Conservation (phyloP, 2,113 vertebrate species). For the Melanotaenia duboulayi region DNA sequence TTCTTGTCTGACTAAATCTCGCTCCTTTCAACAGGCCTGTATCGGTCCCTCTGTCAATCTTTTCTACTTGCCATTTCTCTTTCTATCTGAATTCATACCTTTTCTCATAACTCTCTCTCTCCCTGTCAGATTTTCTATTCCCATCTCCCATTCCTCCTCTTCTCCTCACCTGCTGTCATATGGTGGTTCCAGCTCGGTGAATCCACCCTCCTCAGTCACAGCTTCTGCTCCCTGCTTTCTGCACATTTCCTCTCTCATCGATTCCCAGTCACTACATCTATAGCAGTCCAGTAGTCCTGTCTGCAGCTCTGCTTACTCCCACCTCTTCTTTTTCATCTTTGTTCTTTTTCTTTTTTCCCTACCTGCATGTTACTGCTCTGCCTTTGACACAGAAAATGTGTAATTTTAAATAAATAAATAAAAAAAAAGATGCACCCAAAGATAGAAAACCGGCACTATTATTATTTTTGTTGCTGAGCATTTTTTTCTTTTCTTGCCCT, state of each 20-base stretch:
- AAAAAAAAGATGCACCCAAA: constrained; percentile 6
- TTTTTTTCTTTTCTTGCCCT: constrained; percentile 4
- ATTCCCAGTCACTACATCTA: constrained; percentile 61
- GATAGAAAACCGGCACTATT: constrained; percentile 25
- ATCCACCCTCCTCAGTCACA: constrained; percentile 62
- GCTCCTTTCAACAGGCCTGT: constrained; percentile 55
- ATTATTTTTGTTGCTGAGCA: constrained; percentile 25
- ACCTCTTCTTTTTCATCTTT: constrained; percentile 42
- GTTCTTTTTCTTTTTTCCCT: constrained; percentile 26
- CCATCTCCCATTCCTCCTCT: constrained; percentile 60
- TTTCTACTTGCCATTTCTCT: constrained; percentile 47
- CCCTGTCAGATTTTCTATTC: constrained; percentile 54
- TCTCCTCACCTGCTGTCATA: constrained; percentile 71
- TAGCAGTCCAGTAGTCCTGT: constrained; percentile 49
- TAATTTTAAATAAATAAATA: constrained; percentile 17
- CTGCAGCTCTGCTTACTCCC: constrained; percentile 48
- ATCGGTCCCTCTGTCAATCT: constrained; percentile 63
- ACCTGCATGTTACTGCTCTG: constrained; percentile 29
- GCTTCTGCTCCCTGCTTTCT: constrained; percentile 58
- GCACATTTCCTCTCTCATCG: constrained; percentile 63
- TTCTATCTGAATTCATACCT: constrained; percentile 40
- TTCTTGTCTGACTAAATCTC: constrained; percentile 74
- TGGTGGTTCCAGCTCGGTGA: constrained; percentile 61
- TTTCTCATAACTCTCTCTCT: constrained; percentile 46
- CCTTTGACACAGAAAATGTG: constrained; percentile 14